Conservation (phyloP, 2,113 vertebrate genomes). For the Numida meleagris region DNA sequence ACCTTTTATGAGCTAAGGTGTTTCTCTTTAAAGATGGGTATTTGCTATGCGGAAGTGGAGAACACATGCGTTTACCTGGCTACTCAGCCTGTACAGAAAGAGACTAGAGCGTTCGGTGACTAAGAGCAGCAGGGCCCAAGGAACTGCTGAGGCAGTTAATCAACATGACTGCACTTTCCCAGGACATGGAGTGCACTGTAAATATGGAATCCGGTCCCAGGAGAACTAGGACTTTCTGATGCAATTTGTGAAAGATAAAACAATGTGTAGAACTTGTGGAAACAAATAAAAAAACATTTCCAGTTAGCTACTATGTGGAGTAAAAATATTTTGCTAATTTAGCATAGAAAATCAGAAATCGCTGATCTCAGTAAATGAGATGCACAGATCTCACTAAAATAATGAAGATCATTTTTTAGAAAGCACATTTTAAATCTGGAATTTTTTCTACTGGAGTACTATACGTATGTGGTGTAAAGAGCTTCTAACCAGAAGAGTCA, state of each 20-base stretch:
- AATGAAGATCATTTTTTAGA: conserved; percentile 16
- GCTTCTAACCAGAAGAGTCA: conserved; percentile 48
- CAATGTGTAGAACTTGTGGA: neutral
- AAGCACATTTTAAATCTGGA: conserved; percentile 10
- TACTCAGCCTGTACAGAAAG: neutral
- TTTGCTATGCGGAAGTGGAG: neutral
- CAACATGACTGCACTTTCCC: neutral
- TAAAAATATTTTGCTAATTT: conserved; percentile 53
- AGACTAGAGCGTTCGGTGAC: neutral
- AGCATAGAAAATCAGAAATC: conserved; percentile 13
- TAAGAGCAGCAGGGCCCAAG: neutral
- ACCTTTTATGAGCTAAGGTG: neutral
- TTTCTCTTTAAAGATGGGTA: neutral
- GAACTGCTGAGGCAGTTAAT: neutral
- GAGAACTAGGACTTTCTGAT: neutral
- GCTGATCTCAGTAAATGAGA: neutral
- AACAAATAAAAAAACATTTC: conserved; percentile 42
- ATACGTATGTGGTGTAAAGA: conserved; percentile 47
- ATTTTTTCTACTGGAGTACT: conserved; percentile 66
- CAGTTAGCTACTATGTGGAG: conserved; percentile 14
- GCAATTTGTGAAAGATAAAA: conserved; percentile 5
- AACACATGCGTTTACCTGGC: conserved; percentile 6
- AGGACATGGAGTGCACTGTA: neutral
- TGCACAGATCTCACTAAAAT: conserved; percentile 45
- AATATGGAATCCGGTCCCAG: neutral